A percentile compares a stretch with the other conserved stretches of the same genome.
Conservation (phyloP, 1,140 invertebrate species). For the Calosoma granatense region DNA sequence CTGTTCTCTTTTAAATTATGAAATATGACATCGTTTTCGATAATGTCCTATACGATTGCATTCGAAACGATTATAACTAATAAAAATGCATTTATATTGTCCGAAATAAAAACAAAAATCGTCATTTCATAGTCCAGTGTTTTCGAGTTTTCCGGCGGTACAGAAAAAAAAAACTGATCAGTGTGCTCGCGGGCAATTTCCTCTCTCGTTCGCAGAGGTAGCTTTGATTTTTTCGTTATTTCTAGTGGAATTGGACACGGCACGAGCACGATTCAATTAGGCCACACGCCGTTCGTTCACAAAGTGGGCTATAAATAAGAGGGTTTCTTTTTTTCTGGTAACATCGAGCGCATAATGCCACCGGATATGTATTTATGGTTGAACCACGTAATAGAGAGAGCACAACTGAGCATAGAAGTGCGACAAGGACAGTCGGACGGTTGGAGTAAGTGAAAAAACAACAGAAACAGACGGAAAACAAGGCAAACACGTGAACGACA, state of each 20-base stretch:
- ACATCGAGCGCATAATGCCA: neutral
- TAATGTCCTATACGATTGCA: too few relatives aligned
- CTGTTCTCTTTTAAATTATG: too few relatives aligned
- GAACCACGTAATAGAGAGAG: neutral
- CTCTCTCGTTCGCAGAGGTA: neutral
- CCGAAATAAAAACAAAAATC: neutral
- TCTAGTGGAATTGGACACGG: neutral
- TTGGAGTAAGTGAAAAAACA: neutral
- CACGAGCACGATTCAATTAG: constrained; percentile 6
- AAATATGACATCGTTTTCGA: too few relatives aligned
- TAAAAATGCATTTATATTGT: neutral
- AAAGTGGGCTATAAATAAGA: constrained; percentile 8
- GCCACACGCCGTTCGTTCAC: constrained; percentile 6
- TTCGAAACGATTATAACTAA: too few relatives aligned
- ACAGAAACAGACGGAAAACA: neutral
- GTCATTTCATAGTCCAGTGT: neutral
- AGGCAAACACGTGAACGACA: neutral
- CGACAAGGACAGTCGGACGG: neutral
- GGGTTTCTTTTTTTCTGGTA: neutral
- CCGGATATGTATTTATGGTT: constrained; percentile 7
- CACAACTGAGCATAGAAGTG: neutral
- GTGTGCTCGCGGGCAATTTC: neutral
- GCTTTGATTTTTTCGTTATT: constrained; percentile 7
- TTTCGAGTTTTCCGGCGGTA: neutral
- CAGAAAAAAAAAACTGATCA: neutral